phyloP scores from a whole-genome alignment of 2,888 invertebrate species.

The Dicroscelio sp. region DNA sequence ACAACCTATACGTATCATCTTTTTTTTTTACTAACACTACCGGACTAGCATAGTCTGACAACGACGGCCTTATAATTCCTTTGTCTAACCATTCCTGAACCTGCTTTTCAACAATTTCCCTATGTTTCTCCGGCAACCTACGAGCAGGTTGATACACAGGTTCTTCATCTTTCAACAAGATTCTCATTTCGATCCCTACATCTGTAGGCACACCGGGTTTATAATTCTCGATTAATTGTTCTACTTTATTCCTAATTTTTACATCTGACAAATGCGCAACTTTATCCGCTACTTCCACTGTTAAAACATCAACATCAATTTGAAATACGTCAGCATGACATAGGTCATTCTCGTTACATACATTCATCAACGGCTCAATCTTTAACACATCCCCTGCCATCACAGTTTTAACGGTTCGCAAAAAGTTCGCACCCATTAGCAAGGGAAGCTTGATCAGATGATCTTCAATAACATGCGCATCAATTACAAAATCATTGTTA shows the following conservation, averaged over 20 bases:
- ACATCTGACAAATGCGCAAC: neutral
- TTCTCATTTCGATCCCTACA: conserved; percentile 4
- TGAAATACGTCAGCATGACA: no score
- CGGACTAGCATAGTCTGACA: conserved; percentile 36
- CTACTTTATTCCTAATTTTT: neutral
- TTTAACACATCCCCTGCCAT: no score
- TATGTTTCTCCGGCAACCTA: conserved; percentile 72
- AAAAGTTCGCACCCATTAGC: no score
- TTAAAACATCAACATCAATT: no score
- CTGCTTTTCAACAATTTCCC: neutral
- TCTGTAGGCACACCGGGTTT: neutral
- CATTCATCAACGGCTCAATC: no score
- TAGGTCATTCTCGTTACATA: no score
- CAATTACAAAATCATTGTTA: no score
- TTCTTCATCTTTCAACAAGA: conserved; percentile 10
- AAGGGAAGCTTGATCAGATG: no score
- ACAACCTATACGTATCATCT: neutral
- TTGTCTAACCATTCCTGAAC: neutral
- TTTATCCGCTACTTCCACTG: no score
- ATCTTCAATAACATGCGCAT: no score
- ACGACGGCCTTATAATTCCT: neutral
- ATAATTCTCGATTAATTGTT: conserved; percentile 1
- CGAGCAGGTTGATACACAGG: conserved; percentile 57
- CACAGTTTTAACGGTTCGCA: no score
- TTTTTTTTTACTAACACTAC: conserved; percentile 35